Conservation (phyloP, 2,797 vertebrate species). For the Acanthurus lineatus region DNA sequence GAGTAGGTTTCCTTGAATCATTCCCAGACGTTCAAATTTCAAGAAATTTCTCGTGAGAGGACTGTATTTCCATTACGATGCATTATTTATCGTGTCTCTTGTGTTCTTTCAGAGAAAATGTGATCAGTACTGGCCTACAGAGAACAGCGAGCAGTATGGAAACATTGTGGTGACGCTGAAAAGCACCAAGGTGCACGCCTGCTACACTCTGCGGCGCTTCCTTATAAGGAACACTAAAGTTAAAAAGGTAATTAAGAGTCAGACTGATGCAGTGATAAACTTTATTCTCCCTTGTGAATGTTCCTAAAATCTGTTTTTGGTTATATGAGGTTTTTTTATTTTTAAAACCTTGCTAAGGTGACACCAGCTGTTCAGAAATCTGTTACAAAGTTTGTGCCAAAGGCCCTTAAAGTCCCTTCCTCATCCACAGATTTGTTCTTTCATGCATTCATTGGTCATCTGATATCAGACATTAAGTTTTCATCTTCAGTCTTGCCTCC, state of each 20-base stretch:
- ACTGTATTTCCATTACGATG: not conserved
- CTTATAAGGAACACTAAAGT: conserved; percentile 94
- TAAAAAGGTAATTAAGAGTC: conserved; percentile 89
- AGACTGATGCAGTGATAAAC: too few relatives aligned
- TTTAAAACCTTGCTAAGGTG: too few relatives aligned
- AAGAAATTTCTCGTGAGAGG: not conserved
- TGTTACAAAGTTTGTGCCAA: too few relatives aligned
- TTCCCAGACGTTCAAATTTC: not conserved
- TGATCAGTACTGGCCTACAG: conserved; percentile 98
- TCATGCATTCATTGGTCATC: too few relatives aligned
- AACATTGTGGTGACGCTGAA: conserved; percentile 95
- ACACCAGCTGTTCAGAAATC: too few relatives aligned
- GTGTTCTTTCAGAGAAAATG: conserved; percentile 92
- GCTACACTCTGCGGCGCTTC: conserved; percentile 95
- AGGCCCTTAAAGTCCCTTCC: too few relatives aligned
- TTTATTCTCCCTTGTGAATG: too few relatives aligned
- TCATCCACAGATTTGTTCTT: too few relatives aligned
- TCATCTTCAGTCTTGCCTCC: too few relatives aligned
- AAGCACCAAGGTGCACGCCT: conserved; percentile 96
- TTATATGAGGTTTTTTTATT: not conserved
- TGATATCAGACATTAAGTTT: too few relatives aligned
- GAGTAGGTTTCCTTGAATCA: conserved; percentile 85
- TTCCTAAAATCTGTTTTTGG: not conserved
- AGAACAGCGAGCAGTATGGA: conserved; percentile 97
- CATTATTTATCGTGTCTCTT: not conserved